Evolutionary conservation across 1,140 invertebrate genomes (phyloP).

Genomic region (Macrocentrus cingulum): DNA sequence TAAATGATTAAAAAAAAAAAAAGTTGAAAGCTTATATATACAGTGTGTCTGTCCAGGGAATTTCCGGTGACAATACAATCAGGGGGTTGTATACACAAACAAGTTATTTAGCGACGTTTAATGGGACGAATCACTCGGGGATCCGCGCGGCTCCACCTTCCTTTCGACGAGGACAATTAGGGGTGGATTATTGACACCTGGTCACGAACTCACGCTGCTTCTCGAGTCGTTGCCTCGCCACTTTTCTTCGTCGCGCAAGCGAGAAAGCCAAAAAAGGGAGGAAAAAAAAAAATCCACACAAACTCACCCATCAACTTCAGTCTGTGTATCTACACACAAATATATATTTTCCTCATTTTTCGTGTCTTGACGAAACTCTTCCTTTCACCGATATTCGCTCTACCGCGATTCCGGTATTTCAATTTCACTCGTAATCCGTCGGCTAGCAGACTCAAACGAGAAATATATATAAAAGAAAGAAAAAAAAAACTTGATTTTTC

Average conservation of each 20-base stretch:
- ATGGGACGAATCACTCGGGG: conserved; percentile 37
- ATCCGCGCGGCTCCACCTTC: conserved; percentile 17
- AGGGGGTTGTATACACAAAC: conserved; percentile 50
- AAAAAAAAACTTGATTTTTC: too few species aligned
- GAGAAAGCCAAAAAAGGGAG: not conserved
- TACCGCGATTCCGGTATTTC: conserved; percentile 49
- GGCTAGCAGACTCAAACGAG: conserved; percentile 24
- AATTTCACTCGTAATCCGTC: conserved; percentile 10
- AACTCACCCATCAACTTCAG: not conserved
- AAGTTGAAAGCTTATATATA: not conserved
- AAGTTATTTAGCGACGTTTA: conserved; percentile 54
- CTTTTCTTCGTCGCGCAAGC: not conserved
- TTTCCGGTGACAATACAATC: conserved; percentile 28
- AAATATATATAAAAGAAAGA: too few species aligned
- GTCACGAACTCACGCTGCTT: conserved; percentile 47
- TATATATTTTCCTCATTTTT: too few species aligned
- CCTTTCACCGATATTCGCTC: conserved; percentile 33
- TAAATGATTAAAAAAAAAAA: not conserved
- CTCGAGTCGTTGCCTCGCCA: conserved; percentile 35
- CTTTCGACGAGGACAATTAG: conserved; percentile 46
- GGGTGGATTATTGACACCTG: conserved; percentile 57
- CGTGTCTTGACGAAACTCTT: too few species aligned
- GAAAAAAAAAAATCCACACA: not conserved
- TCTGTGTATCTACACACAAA: not conserved
- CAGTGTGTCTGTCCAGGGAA: conserved; percentile 17